A percentile compares a stretch with the other conserved stretches of the same genome.
These are phyloP conservation scores for Chymomyza amoena DNA, from an alignment of 2,888 invertebrate genomes.

Conservation along the genomic window DNA sequence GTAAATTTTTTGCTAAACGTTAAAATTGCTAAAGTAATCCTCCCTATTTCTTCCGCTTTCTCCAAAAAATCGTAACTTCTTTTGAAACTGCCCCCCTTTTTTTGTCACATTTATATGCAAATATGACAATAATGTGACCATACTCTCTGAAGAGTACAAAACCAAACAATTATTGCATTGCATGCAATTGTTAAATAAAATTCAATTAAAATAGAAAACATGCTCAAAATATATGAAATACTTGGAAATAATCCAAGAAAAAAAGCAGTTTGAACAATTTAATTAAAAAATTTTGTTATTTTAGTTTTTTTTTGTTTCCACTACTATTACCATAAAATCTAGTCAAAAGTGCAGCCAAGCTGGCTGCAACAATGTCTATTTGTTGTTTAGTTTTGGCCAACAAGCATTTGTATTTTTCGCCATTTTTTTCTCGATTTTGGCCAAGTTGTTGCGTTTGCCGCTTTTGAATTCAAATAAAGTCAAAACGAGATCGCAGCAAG, in stretches of 20 bases:
- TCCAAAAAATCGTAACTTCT: no score
- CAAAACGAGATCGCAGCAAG: slow-evolving; percentile 69
- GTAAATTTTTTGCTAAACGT: no score
- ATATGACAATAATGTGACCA: neutral
- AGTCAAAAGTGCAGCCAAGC: slow-evolving; percentile 33
- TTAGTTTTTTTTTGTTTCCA: neutral
- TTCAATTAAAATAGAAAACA: slow-evolving; percentile 39
- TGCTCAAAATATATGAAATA: slow-evolving; percentile 15
- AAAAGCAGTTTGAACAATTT: slow-evolving; percentile 53
- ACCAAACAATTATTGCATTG: neutral
- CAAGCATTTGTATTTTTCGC: slow-evolving; percentile 35
- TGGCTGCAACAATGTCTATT: slow-evolving; percentile 24
- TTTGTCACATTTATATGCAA: neutral
- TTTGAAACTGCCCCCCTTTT: no score
- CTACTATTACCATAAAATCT: slow-evolving; percentile 44
- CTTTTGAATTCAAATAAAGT: slow-evolving; percentile 43
- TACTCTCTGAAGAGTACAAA: neutral
- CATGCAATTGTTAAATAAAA: slow-evolving; percentile 9
- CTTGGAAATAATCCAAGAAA: slow-evolving; percentile 9
- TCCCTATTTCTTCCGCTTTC: no score
- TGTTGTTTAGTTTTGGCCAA: slow-evolving; percentile 54
- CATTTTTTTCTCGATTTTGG: neutral
- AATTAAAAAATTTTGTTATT: slow-evolving; percentile 54
- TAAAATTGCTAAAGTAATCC: no score
- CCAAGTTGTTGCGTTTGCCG: neutral